phyloP scores from a whole-genome alignment of 2,888 invertebrate genomes.

The Himalopsyche tibetana region DNA sequence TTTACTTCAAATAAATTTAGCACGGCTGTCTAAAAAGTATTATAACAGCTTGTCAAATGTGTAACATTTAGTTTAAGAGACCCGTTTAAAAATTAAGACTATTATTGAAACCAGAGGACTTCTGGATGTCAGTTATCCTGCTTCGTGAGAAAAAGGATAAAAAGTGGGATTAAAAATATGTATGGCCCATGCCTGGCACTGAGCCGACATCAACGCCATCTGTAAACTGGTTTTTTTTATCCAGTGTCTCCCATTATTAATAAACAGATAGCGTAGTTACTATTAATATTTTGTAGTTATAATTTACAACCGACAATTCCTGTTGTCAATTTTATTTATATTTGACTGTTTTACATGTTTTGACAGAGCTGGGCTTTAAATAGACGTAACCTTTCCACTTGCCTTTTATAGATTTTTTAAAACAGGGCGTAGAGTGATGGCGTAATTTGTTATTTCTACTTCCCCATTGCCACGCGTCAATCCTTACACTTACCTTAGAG shows the following conservation, averaged over 20 bases:
- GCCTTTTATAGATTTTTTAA: no score
- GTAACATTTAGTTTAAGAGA: neutral
- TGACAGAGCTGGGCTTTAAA: no score
- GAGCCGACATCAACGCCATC: slow-evolving; percentile 20
- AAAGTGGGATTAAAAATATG: slow-evolving; percentile 11
- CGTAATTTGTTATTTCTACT: no score
- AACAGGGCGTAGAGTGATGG: no score
- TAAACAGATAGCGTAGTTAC: no score
- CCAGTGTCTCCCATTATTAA: neutral
- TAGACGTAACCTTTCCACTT: no score
- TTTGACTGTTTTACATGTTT: no score
- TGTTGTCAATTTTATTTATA: no score
- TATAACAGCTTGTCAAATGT: neutral
- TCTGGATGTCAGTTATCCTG: slow-evolving; percentile 6
- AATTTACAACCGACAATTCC: no score
- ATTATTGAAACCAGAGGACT: neutral
- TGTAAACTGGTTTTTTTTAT: neutral
- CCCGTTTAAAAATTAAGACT: neutral
- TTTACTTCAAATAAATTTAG: neutral
- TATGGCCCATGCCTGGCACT: neutral
- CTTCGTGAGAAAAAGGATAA: neutral
- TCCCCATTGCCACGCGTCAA: no score
- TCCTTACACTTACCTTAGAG: no score
- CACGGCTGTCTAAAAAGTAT: neutral
- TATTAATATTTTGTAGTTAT: no score